Conservation (phyloP, 2,888 invertebrate species). For the Nephrotoma guestfalica region DNA sequence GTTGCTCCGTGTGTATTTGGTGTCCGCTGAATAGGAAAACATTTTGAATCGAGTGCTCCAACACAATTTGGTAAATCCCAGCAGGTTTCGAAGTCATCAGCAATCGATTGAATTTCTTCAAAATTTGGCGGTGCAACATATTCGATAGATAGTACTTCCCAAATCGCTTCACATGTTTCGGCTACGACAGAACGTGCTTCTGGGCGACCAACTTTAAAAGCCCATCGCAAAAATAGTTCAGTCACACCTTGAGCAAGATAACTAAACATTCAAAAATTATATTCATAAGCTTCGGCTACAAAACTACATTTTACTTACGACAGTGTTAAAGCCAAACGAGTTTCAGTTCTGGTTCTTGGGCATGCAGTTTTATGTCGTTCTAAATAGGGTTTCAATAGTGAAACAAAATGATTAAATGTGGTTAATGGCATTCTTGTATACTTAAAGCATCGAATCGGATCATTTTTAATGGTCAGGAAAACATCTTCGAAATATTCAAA, state of each 20-base stretch:
- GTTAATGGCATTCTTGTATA: neutral
- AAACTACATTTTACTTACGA: neutral
- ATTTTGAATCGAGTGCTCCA: conserved; percentile 16
- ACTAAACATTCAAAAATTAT: neutral
- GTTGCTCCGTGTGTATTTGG: neutral
- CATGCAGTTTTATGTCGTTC: neutral
- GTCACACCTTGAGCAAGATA: neutral
- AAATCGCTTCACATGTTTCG: conserved; percentile 1
- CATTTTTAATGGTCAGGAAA: neutral
- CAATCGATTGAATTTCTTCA: neutral
- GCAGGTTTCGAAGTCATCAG: conserved; percentile 10
- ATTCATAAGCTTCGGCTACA: neutral
- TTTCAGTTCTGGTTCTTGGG: neutral
- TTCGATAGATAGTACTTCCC: neutral
- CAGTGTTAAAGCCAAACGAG: neutral
- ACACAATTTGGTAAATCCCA: conserved; percentile 17
- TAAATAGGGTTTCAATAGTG: neutral
- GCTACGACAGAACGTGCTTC: neutral
- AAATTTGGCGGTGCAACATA: neutral
- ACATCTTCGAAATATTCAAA: neutral
- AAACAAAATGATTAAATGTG: neutral
- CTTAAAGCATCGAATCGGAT: neutral
- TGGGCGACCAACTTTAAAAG: neutral
- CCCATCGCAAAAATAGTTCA: neutral
- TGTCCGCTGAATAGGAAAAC: conserved; percentile 2